Percentiles rank a stretch among this genome's conserved stretches.
These are phyloP conservation scores for Rhopalosiphum nymphaeae DNA, from an alignment of 2,888 invertebrate genomes.

Conservation along the genomic window DNA sequence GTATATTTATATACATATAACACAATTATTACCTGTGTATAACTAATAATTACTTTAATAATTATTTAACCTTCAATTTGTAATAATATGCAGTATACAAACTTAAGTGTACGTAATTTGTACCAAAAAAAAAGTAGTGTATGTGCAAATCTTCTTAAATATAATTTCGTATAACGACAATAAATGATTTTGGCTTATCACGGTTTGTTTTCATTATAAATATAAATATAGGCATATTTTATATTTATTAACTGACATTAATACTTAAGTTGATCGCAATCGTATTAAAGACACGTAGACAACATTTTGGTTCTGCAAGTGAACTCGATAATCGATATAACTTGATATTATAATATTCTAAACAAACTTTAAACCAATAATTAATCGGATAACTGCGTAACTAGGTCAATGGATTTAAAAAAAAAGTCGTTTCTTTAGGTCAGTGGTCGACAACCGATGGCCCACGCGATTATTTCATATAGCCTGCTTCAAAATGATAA, in stretches of 20 bases:
- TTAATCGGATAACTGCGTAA: background rate
- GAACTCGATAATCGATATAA: background rate
- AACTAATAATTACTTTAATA: background rate
- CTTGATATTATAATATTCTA: background rate
- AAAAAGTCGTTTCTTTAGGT: background rate
- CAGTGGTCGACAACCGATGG: background rate
- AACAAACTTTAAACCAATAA: background rate
- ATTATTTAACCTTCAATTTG: background rate
- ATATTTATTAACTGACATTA: too few species aligned
- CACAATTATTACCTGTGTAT: background rate
- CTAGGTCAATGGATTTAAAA: background rate
- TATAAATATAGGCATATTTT: background rate
- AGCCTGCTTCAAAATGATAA: too few species aligned
- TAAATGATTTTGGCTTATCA: background rate
- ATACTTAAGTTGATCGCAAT: background rate
- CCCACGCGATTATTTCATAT: too few species aligned
- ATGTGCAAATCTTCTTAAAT: background rate
- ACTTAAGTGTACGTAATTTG: background rate
- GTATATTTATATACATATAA: too few species aligned
- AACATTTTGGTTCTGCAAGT: background rate
- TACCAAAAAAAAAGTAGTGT: background rate
- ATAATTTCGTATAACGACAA: background rate
- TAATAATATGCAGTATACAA: background rate
- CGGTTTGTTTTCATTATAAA: background rate
- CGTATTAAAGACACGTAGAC: background rate